Evolutionary conservation across 1,140 invertebrate genomes (phyloP), one percentile per base, ranked within the genome.

Genomic region (Heliconius eleuchia): DNA sequence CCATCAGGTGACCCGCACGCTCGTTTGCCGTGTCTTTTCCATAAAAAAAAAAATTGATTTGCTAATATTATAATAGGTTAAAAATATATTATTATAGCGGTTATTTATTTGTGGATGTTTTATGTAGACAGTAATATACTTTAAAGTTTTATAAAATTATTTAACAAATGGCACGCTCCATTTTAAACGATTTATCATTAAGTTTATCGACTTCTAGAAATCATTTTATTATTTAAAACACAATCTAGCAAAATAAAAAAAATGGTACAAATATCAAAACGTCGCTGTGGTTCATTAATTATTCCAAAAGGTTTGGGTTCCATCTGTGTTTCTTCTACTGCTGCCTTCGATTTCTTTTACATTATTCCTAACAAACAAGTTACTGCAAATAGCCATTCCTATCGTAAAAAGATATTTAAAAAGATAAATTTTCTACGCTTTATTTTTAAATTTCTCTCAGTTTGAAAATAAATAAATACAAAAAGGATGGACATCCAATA

Each of bases 401-500:
- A 46, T 46, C 42, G 42, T 16, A 46, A 46, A 4, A 46, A 46
- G 4, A 46, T 4, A 46, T 16, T 46, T 46, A 23, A 8, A 23
- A 19, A n/a, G n/a, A 42, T 11, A 42, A 42, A 42, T 16, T 1
- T 16, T 46, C n/a, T 57, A 0, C 6, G 9, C 0, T 8, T 57
- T 23, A 11, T 18, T 52, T 52, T 52, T 7, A 19, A 52, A 50
- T 18, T 50, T 50, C 9, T 42, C 42, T 0, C 18, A 19, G 18
- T 6, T 52, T 19, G 18, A 52, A 18, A 52, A 19, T 19, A 52
- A 57, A n/a, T 0, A 9, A 57, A 57, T 57, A n/a, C 9, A 23
- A 23, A 23, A 57, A 23, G 8, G 7, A 57, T 57, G 2, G 23
- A 57, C 7, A 57, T 7, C 78, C 72, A 77, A 80, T 82, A 46